phyloP scores from a whole-genome alignment of 2,113 vertebrate species.

The Saccopteryx leptura region DNA sequence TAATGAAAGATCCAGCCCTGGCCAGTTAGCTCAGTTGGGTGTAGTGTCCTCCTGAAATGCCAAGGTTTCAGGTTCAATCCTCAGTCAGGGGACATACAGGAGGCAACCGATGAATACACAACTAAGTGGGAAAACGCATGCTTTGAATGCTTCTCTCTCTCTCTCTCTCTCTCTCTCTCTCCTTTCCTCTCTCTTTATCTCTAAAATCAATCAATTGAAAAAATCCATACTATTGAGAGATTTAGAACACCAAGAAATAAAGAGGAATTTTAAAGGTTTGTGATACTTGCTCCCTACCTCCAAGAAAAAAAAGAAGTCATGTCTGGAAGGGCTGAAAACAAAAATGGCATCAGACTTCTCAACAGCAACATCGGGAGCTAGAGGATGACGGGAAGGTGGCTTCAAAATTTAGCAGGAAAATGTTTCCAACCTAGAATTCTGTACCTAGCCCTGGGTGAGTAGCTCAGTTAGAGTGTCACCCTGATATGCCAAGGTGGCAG shows the following conservation, averaged over 20 bases:
- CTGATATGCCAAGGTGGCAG: no score
- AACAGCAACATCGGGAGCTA: background rate
- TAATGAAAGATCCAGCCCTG: background rate
- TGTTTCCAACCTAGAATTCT: background rate
- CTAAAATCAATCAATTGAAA: background rate
- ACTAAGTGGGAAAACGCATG: no score
- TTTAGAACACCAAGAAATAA: background rate
- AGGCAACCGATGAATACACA: no score
- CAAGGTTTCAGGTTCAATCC: no score
- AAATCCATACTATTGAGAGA: background rate
- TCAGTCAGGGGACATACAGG: no score
- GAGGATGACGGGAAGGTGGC: background rate
- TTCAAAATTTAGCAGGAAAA: background rate
- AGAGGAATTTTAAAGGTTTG: conserved; percentile 25
- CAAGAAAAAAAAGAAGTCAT: background rate
- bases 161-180: no score
- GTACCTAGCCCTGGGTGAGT: no score
- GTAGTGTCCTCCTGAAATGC: no score
- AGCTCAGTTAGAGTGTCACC: no score
- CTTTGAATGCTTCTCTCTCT: no score
- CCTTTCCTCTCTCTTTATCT: no score
- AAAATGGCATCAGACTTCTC: background rate
- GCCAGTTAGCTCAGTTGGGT: no score
- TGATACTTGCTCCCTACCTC: background rate
- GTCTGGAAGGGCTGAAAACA: background rate